Base-by-base conservation (phyloP, 1,140 invertebrate genomes). In the Bombus confusus region DNA sequence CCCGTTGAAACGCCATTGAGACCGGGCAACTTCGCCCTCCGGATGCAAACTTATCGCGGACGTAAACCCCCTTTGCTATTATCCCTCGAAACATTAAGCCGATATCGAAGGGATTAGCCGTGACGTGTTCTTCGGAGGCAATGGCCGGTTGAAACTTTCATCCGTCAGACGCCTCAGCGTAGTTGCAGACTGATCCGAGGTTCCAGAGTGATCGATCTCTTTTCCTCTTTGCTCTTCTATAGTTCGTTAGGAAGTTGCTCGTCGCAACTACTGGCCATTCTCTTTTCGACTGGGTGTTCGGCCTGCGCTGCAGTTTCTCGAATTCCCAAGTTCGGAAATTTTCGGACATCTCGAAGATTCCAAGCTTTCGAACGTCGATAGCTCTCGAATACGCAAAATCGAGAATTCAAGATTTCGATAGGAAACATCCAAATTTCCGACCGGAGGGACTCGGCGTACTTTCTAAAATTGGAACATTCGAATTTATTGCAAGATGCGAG, bases 101-200 rank as follows among this genome's bases (percentile, higher is more conserved):
- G 73, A 85, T 88, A 80, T 83, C 75, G 73, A 82, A 77, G 22
- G 69, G 87, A 88, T 88, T 86, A 87, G 39, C 39, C n/a, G 69
- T 37, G 79, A 83, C 77, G 81, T 15, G 79, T 64, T 82, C 52
- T 34, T 43, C 72, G 47, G 4, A 52, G 31, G n/a, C 15, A 47
- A 75, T 47, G n/a, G 25, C 25, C 69, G 80, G 43, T 74, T 39
- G 71, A 47, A 59, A 59, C n/a, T 82, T 74, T 57, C 64, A 66
- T 34, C 31, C 31, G 79, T 57, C 18, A 52, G 9, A 1, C 73
- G 34, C 2, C 13, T 66, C 10, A 34, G 15, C 43, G 57, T 52
- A 52, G 47, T 22, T 52, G 47, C 18, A 52, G 47, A 52, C 22
- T 8, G 47, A 52, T 52, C 47, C 8, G 39, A 18, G 22, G 52